Evolutionary conservation across 2,797 vertebrate species (phyloP).

Genomic region (Phalloptychus januarius): DNA sequence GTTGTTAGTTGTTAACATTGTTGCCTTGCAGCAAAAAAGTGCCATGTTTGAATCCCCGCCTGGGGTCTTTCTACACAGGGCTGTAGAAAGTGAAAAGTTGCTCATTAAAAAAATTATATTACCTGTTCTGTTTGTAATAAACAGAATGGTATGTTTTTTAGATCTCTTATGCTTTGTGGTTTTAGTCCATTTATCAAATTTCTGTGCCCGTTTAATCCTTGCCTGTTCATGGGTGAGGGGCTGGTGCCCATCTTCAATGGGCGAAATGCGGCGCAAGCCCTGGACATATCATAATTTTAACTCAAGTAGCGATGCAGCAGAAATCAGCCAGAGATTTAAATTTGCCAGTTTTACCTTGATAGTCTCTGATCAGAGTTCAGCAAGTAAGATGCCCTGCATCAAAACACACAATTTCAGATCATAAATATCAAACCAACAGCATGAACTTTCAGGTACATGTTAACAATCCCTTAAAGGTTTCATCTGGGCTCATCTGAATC

Average conservation of each 20-base stretch:
- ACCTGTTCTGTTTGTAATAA: not conserved
- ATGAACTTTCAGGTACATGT: not conserved
- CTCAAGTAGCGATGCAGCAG: not conserved
- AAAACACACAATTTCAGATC: not conserved
- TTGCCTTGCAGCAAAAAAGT: not conserved
- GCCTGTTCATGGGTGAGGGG: not conserved
- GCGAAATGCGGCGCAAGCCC: not conserved
- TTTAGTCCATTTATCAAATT: not conserved
- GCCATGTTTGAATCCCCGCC: not conserved
- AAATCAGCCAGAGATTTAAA: not conserved
- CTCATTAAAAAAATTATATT: not conserved
- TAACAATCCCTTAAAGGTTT: not conserved
- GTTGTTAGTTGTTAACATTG: not conserved
- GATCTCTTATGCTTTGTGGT: not conserved
- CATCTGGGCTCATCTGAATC: not conserved
- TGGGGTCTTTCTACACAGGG: not conserved
- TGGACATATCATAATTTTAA: not conserved
- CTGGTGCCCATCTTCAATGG: not conserved
- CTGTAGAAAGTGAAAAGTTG: not conserved
- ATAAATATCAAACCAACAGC: not conserved
- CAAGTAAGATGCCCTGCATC: not conserved
- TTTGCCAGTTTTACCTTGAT: not conserved
- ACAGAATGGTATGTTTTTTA: not conserved
- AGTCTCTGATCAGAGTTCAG: not conserved
- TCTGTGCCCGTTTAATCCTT: not conserved